Conservation (phyloP, 2,797 vertebrate genomes). For the Pelobates cultripes region DNA sequence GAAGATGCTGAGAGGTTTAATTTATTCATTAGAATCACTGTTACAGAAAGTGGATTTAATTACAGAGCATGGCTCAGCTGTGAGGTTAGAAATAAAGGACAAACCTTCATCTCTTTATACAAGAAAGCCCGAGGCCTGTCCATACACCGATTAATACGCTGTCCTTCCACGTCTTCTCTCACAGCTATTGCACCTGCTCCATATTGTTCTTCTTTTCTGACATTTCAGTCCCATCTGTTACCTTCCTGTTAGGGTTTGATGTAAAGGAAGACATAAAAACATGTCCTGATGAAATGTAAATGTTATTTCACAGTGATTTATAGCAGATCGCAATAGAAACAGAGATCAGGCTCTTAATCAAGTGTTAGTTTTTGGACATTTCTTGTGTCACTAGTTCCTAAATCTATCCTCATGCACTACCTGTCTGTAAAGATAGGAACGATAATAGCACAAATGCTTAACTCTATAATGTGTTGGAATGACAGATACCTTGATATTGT, state of each 20-base stretch:
- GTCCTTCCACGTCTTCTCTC: not conserved
- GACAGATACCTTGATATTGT: no score
- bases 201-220: not conserved
- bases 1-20: constrained; percentile 20
- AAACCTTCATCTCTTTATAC: not conserved
- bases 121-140: not conserved
- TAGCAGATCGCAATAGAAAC: not conserved
- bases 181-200: not conserved
- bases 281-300: not conserved
- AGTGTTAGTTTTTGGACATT: no score
- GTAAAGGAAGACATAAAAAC: not conserved
- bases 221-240: not conserved
- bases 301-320: not conserved
- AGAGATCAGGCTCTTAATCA: not conserved
- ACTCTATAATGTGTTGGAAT: no score
- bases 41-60: constrained; percentile 30
- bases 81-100: not conserved
- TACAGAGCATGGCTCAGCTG: constrained; percentile 19
- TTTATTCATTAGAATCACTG: constrained; percentile 42
- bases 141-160: not conserved
- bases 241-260: not conserved
- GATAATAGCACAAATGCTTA: no score
- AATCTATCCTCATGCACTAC: no score
- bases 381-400: not conserved
- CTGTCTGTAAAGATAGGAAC: no score